Base-by-base conservation (phyloP, 2,113 vertebrate genomes). In the Ceyx cyanopectus region DNA sequence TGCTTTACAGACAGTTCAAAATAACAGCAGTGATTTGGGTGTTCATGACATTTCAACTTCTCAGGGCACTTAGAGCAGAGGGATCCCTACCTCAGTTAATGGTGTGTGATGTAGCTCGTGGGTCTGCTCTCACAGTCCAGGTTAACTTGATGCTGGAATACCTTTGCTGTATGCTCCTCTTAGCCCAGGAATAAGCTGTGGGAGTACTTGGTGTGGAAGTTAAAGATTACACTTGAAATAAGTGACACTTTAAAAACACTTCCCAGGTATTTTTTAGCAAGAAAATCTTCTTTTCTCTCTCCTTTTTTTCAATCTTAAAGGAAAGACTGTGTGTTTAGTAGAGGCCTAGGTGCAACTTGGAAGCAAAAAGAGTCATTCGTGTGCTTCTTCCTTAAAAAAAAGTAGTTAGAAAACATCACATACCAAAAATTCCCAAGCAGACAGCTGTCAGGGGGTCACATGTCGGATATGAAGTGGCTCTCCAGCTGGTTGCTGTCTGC, bases 401-500 rank as follows among this genome's bases (percentile, higher is more conserved):
- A 60, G 26, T 63, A 89, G 51, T 70, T 70, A 83, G 80, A 68
- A 95, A 93, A 87, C 46, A 79, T 87, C 56, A 65, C 85, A 94
- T 93, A 84, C 85, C 89, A 76, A 94, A 95, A 93, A 94, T 94
- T 95, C 91, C 83, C 79, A 82, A 80, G 89, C 89, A 95, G 93
- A 89, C 90, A 96, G 92, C 95, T 97, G 95, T 94, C 93, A 93
- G 81, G 83, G 74, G 48, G 80, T 94, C 93, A 97, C 91, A 92
- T 90, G 95, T 96, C 37, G 63, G 93, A 95, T 96, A 95, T 94
- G 96, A 97, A 97, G 94, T 97, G 94, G 80, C 92, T 95, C 53
- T 96, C 95, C 95, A 96, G 96, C 97, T 97, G 96, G 95, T 96
- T 87, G 75, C 96, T 96, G 95, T 97, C 97, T 95, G 81, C 97